Conservation (phyloP, 2,797 vertebrate genomes). For the Cryptoblepharus egeriae region DNA sequence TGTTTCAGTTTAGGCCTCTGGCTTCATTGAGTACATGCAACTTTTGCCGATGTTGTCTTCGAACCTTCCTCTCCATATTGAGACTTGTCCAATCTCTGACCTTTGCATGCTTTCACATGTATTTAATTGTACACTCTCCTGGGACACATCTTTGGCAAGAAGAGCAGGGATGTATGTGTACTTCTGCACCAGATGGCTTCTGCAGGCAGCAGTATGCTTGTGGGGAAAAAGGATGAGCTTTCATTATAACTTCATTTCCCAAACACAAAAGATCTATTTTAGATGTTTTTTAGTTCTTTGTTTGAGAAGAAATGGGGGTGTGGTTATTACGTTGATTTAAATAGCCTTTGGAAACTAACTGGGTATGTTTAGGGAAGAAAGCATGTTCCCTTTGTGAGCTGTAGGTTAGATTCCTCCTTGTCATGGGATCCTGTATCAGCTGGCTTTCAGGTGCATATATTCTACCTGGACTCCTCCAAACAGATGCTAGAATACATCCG, state of each 20-base stretch:
- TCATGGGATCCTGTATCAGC: background rate
- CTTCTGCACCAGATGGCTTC: background rate
- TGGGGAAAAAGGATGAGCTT: background rate
- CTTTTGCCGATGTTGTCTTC: background rate
- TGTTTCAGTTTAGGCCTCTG: background rate
- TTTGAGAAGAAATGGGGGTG: background rate
- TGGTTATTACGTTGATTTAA: background rate
- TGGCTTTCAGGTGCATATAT: background rate
- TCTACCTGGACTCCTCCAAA: background rate
- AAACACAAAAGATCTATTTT: background rate
- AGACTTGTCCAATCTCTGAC: background rate
- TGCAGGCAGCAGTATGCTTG: background rate
- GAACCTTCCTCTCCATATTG: background rate
- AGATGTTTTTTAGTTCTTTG: background rate
- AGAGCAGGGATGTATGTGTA: background rate
- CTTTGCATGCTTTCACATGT: constrained; percentile 1
- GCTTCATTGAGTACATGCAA: background rate
- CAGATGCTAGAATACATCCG: background rate
- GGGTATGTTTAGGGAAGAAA: background rate
- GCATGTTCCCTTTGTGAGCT: background rate
- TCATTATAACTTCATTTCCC: background rate
- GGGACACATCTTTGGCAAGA: background rate
- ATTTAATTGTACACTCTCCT: constrained; percentile 7
- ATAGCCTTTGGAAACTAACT: background rate
- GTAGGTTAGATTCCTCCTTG: background rate